Evolutionary conservation across 1,140 invertebrate species (phyloP).

Genomic region (Eriosoma lanigerum): DNA sequence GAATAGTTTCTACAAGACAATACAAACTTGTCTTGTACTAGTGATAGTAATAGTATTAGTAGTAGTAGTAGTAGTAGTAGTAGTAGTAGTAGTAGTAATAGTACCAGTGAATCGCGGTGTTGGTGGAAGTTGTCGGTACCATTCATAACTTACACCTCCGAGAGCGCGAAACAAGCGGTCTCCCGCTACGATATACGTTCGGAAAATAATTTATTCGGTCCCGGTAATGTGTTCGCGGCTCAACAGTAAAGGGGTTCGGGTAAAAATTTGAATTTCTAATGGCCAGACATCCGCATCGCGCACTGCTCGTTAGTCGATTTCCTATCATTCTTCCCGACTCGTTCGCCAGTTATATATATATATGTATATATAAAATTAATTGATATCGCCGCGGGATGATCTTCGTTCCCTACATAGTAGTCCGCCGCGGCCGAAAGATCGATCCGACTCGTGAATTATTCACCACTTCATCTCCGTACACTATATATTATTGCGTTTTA

Average conservation of each 20-base stretch:
- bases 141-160: conserved; percentile 31
- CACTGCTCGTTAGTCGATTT: conserved; percentile 21
- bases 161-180: conserved; percentile 28
- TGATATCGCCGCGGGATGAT: conserved; percentile 12
- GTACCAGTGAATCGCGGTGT: neutral
- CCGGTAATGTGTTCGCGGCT: conserved; percentile 32
- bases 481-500: conserved; percentile 25
- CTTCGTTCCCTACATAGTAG: neutral
- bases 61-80: too few relatives aligned
- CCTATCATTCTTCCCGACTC: conserved; percentile 17
- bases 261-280: conserved; percentile 52
- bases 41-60: conserved; percentile 22
- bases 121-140: conserved; percentile 32
- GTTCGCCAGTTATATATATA: conserved; percentile 26
- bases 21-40: conserved; percentile 47
- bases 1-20: conserved; percentile 50
- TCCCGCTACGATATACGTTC: conserved; percentile 21
- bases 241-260: conserved; percentile 28
- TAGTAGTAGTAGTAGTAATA: too few relatives aligned
- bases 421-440: neutral
- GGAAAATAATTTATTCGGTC: conserved; percentile 45
- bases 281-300: neutral
- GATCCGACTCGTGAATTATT: conserved; percentile 49
- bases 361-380: too few relatives aligned
- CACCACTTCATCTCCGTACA: conserved; percentile 30